Evolutionary conservation across 2,113 vertebrate species (phyloP).

Genomic region (Bungarus multicinctus): DNA sequence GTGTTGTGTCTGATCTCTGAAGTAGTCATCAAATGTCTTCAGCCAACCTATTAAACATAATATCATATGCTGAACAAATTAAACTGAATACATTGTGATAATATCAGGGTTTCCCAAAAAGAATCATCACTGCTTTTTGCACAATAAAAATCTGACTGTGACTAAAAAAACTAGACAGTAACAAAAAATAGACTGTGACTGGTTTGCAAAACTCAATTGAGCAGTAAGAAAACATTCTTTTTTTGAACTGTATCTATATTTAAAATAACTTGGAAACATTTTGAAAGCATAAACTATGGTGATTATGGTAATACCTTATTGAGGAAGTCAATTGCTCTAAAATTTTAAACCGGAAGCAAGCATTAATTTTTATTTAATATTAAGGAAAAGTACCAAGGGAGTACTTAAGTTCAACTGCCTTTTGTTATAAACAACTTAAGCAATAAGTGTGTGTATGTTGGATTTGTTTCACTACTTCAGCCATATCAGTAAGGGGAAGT

Average conservation of each 20-base stretch:
- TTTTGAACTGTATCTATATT: not conserved
- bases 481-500: not conserved
- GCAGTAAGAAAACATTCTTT: not conserved
- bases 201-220: not conserved
- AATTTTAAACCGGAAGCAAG: not conserved
- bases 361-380: not conserved
- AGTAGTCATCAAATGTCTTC: constrained; percentile 93
- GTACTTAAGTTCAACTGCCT: not conserved
- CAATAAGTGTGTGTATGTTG: not conserved
- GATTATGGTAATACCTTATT: not conserved
- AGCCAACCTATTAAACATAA: constrained; percentile 83
- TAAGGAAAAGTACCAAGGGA: not conserved
- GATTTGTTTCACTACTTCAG: not conserved
- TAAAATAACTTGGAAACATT: not conserved
- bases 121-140: not conserved
- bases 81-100: not conserved
- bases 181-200: not conserved
- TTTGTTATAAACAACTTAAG: not conserved
- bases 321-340: not conserved
- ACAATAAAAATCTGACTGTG: not conserved
- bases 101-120: not conserved
- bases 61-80: constrained; percentile 17
- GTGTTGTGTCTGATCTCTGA: constrained; percentile 87
- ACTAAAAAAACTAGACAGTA: not conserved
- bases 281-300: not conserved